Evolutionary conservation across 2,888 invertebrate genomes (phyloP).

Genomic region (Lasius fuliginosus): DNA sequence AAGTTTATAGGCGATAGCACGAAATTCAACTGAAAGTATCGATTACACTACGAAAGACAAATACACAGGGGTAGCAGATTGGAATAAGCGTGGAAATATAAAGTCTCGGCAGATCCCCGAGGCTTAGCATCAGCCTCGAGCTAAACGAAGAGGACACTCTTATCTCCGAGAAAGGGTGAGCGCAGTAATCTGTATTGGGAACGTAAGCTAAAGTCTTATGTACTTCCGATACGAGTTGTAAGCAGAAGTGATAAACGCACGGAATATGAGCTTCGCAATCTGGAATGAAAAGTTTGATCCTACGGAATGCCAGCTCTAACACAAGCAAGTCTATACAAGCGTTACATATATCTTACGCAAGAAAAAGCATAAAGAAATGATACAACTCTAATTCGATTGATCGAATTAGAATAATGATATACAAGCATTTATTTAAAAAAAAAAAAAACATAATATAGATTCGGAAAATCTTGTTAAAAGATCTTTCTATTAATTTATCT

Average conservation of each 20-base stretch:
- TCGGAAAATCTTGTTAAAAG: neutral
- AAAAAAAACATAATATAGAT: neutral
- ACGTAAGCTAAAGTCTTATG: slow-evolving; percentile 73
- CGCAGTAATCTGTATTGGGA: slow-evolving; percentile 73
- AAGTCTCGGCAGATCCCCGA: slow-evolving; percentile 73
- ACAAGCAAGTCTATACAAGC: neutral
- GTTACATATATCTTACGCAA: neutral
- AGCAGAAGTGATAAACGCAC: slow-evolving; percentile 51
- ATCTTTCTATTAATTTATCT: neutral
- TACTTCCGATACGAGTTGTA: slow-evolving; percentile 60
- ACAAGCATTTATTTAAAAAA: neutral
- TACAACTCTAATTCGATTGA: neutral
- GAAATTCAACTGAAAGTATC: slow-evolving; percentile 30
- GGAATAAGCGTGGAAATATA: slow-evolving; percentile 69
- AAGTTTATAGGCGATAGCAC: neutral
- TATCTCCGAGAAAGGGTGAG: slow-evolving; percentile 48
- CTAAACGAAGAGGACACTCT: slow-evolving; percentile 65
- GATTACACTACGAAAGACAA: slow-evolving; percentile 56
- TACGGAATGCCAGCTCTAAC: slow-evolving; percentile 20
- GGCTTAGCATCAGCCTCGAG: slow-evolving; percentile 71
- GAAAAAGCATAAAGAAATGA: neutral
- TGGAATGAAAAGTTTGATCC: slow-evolving; percentile 69
- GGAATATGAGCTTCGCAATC: slow-evolving; percentile 49
- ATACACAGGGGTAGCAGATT: slow-evolving; percentile 67
- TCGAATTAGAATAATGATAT: neutral